Evolutionary conservation across 2,113 vertebrate genomes (phyloP).

Genomic region (Sylvia atricapilla): DNA sequence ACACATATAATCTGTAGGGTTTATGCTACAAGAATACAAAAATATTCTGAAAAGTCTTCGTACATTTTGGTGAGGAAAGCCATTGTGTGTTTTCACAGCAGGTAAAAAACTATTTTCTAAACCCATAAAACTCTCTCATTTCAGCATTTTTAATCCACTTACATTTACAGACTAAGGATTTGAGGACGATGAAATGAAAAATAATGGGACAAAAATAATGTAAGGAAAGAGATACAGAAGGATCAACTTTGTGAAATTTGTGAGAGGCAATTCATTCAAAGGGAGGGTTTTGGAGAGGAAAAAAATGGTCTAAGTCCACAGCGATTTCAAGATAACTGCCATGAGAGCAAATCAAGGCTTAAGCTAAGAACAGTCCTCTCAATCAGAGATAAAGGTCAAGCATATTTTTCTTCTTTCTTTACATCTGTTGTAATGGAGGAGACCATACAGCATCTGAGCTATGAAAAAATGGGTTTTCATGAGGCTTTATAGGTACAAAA

Average conservation of each 20-base stretch:
- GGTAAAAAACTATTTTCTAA: neutral
- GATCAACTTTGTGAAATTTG: neutral
- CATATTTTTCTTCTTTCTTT: neutral
- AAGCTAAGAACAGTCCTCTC: neutral
- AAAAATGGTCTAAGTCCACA: neutral
- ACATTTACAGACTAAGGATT: neutral
- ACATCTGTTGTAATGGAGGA: neutral
- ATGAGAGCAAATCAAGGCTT: neutral
- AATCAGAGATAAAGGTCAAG: neutral
- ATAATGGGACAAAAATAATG: neutral
- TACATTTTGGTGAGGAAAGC: neutral
- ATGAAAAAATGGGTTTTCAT: neutral
- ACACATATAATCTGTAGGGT: neutral
- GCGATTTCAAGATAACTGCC: neutral
- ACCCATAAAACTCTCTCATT: neutral
- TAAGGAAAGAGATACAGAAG: neutral
- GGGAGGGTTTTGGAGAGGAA: neutral
- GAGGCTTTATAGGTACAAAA: neutral
- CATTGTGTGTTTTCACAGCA: neutral
- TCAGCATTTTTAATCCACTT: neutral
- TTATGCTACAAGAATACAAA: neutral
- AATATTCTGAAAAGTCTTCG: neutral
- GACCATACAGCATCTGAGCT: neutral
- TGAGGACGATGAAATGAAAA: neutral
- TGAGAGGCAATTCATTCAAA: neutral